Evolutionary conservation across 2,797 vertebrate species (phyloP), one percentile per base, ranked within the genome.

Genomic region (Sebastes hubbsi): DNA sequence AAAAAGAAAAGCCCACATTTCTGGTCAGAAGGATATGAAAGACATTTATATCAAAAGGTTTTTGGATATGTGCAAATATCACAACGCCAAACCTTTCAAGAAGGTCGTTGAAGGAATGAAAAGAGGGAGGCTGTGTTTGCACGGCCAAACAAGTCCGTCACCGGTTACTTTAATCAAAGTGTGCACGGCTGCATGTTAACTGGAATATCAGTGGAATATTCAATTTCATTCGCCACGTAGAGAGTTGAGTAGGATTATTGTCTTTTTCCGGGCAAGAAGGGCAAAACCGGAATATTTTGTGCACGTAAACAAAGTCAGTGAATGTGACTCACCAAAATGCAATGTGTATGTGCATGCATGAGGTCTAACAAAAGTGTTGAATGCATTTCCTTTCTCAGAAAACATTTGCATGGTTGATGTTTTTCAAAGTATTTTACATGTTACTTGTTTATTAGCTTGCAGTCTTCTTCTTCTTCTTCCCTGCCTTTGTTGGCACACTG

Each of bases 231-330:
- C n/a, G 49, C 49, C 49, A 52, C 14, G 4, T 20, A 52, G 14
- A 52, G 2, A 52, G 20, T n/a, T 20, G 0, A 18, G 42, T 46
- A 20, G 42, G 16, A 46, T 0, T 46, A 20, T 52, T 52, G 16
- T n/a, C 46, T 49, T 20, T 20, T 49, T 2, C 7, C 4, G 18
- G 6, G 46, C 46, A 49, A 49, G 18, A 49, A n/a, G 38, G 38
- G 1, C 6, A 49, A 49, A 49, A 18, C 7, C 3, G 2, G 16
- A 49, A 20, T 49, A 20, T 49, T n/a, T 20, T 49, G 9, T 52
- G 49, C 49, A 10, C 0, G 8, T 52, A 52, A 52, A 52, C 20
- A n/a, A 10, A 46, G 42, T 46, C 16, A 20, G 8, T 61, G 4
- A 38, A 11, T 30, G 8, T 42, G 13, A 6, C 46, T 77, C 24